A percentile compares a stretch with the other conserved stretches of the same genome.
phyloP scores from a whole-genome alignment of 2,888 invertebrate genomes.

The Apantesis nais region DNA sequence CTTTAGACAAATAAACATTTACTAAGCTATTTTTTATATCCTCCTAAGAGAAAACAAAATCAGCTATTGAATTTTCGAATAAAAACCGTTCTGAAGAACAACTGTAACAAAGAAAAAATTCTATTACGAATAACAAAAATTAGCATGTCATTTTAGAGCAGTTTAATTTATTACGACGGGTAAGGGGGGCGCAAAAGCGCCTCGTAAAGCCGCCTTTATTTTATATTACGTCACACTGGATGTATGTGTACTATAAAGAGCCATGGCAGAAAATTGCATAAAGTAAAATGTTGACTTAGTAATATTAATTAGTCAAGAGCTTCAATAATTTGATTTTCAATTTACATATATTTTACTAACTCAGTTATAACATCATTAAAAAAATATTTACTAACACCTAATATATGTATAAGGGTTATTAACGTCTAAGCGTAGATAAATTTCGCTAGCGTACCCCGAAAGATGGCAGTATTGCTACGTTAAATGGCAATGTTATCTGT shows the following conservation, averaged over 20 bases:
- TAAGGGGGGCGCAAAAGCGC: conserved; percentile 35
- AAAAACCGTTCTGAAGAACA: conserved; percentile 9
- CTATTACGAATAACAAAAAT: conserved; percentile 59
- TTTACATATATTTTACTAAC: no score
- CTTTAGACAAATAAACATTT: no score
- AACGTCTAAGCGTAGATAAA: no score
- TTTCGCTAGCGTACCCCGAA: no score
- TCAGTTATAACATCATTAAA: no score
- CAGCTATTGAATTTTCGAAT: background rate
- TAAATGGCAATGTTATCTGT: no score
- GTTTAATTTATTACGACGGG: conserved; percentile 65
- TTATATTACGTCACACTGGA: conserved; percentile 44
- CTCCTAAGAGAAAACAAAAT: background rate
- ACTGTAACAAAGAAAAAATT: conserved; percentile 25
- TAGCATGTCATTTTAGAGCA: conserved; percentile 65
- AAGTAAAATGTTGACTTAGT: background rate
- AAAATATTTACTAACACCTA: no score
- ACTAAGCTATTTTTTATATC: background rate
- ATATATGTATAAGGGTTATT: no score
- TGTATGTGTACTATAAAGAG: conserved; percentile 20
- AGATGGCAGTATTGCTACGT: no score
- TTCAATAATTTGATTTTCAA: background rate
- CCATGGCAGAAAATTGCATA: conserved; percentile 14
- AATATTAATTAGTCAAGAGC: background rate
- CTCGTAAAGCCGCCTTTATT: conserved; percentile 54